Conservation (phyloP, 2,888 invertebrate genomes). For the Tholera decimalis region DNA sequence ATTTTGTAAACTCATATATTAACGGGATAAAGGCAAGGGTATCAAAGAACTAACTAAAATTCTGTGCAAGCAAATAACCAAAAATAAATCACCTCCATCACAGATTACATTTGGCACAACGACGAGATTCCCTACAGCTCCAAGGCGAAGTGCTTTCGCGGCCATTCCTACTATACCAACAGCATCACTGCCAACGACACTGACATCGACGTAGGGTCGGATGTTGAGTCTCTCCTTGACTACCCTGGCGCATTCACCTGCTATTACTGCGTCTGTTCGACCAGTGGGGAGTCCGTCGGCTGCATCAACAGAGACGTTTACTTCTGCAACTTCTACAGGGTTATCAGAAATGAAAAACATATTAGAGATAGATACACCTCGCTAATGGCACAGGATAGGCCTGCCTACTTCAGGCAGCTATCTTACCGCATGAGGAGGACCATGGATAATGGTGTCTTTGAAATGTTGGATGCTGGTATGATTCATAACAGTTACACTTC, state of each 20-base stretch:
- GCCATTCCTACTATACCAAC: conserved; percentile 83
- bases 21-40: neutral
- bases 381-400: conserved; percentile 78
- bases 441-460: conserved; percentile 81
- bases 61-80: neutral
- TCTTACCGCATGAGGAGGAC: conserved; percentile 82
- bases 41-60: neutral
- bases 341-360: conserved; percentile 63
- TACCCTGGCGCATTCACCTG: conserved; percentile 71
- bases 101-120: conserved; percentile 87
- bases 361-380: conserved; percentile 72
- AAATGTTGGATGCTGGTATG: conserved; percentile 80
- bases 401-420: conserved; percentile 79
- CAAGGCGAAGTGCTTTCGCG: conserved; percentile 77
- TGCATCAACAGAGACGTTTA: conserved; percentile 77
- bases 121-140: conserved; percentile 84
- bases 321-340: conserved; percentile 80
- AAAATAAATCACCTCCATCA: conserved; percentile 27
- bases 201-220: conserved; percentile 72
- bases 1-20: neutral
- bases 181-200: conserved; percentile 76
- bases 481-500: conserved; percentile 37
- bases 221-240: conserved; percentile 75
- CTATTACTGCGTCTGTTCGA: conserved; percentile 81
- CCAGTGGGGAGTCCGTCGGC: conserved; percentile 65